Conservation (phyloP, 2,113 vertebrate genomes). For the Chloropsis cyanopogon region DNA sequence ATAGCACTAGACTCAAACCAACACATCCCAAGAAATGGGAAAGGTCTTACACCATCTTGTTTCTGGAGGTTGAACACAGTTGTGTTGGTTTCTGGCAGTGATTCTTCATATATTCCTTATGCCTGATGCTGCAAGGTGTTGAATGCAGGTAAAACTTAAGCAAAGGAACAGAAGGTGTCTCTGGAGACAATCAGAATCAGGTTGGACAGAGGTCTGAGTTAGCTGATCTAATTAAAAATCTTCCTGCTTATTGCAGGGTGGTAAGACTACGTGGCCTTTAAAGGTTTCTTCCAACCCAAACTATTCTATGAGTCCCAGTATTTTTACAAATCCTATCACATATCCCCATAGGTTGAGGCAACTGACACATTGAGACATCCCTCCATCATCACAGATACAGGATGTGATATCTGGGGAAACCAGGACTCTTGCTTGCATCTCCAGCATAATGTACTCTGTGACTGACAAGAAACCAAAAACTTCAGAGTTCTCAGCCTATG, state of each 20-base stretch:
- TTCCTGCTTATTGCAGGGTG: background rate
- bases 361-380: background rate
- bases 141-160: background rate
- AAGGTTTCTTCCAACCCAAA: background rate
- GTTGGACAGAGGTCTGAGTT: background rate
- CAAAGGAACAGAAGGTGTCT: background rate
- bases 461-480: background rate
- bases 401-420: background rate
- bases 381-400: background rate
- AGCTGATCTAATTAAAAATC: background rate
- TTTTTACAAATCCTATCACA: background rate
- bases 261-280: background rate
- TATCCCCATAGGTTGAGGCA: accelerated
- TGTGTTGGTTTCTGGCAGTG: background rate
- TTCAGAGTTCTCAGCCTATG: background rate
- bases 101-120: background rate
- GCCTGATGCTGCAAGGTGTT: background rate
- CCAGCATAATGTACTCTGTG: background rate
- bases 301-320: too few species aligned
- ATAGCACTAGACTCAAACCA: background rate
- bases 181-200: background rate
- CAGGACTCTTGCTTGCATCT: background rate
- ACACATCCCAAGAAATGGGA: background rate
- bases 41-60: background rate
- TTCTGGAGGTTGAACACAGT: background rate